phyloP scores from a whole-genome alignment of 1,140 invertebrate genomes.

The Papilio helenus region DNA sequence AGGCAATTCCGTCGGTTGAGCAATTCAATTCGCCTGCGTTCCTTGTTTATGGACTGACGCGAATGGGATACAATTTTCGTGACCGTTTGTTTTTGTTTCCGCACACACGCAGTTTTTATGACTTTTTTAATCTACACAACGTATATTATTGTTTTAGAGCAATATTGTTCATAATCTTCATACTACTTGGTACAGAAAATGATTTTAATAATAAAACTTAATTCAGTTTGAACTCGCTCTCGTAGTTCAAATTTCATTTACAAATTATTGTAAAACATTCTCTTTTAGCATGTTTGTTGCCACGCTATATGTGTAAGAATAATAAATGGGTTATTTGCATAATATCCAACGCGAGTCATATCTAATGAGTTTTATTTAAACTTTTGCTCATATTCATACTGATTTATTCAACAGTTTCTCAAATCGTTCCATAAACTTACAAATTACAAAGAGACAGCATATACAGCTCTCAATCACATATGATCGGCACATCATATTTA shows the following conservation, averaged over 20 bases:
- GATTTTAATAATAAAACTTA: background rate
- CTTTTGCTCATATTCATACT: background rate
- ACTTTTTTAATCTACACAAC: conserved; percentile 7
- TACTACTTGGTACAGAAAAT: background rate
- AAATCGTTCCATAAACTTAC: background rate
- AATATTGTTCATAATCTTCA: background rate
- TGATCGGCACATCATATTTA: too few relatives aligned
- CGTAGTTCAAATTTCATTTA: too few relatives aligned
- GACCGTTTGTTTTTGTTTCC: conserved; percentile 24
- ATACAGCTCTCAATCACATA: background rate
- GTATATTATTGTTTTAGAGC: background rate
- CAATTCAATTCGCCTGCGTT: conserved; percentile 24
- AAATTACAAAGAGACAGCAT: background rate
- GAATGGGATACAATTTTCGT: conserved; percentile 32
- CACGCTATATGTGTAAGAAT: background rate
- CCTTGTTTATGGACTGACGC: conserved; percentile 22
- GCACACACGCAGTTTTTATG: background rate
- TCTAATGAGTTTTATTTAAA: background rate
- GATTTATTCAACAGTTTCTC: background rate
- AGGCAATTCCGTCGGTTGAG: background rate
- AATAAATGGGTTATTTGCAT: background rate
- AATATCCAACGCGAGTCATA: background rate
- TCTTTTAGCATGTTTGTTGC: background rate
- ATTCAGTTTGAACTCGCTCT: too few relatives aligned
- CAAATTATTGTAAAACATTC: too few relatives aligned